Evolutionary conservation across 2,113 vertebrate species (phyloP), one percentile per base, ranked within the genome.

Genomic region (Campylomormyrus tamandua): DNA sequence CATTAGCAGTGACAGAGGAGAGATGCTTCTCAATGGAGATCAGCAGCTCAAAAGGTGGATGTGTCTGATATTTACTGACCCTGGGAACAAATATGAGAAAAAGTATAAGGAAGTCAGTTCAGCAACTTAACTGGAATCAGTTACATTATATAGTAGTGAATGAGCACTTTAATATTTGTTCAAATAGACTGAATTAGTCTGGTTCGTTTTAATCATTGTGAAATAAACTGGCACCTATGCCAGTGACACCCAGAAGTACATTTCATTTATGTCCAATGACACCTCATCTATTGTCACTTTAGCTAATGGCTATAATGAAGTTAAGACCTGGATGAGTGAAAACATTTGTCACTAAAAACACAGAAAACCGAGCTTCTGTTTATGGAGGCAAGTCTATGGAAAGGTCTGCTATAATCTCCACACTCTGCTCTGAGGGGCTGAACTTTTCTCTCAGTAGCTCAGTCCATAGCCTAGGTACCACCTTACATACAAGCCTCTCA

Each of bases 1-100:
- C 98, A 99, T 99, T 90, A 53, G n/a, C 80, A 53, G 90, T 83
- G 8, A 90, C 0, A 31, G 84, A 80, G 56, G 19, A 62, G 80
- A 56, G 56, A 24, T 62, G 10, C 8, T 50, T 58, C 24, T 39
- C 19, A 39, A 39, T 88, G 35, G 84, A 90, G 56, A 24, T 62
- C 21, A 58, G 90, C 89, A 0, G 84, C 91, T 66, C 42, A 15
- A 45, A 83, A 19, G 77, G 5, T n/a, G n/a, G 56, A 24, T 83
- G 10, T 83, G 35, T 80, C 35, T 31, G 74, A 31, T 39, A 77
- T 35, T 35, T 80, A 74, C 24, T 31, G 70, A 39, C 9, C 9
- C 35, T 19, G 35, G 56, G 56, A n/a, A n/a, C 21, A 83, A 83
- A 83, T 83, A 45, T 42, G 17, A 83, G 21, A 62, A 62, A 62